Evolutionary conservation across 1,140 invertebrate species (phyloP).

Genomic region (Trissolcus basalis): DNA sequence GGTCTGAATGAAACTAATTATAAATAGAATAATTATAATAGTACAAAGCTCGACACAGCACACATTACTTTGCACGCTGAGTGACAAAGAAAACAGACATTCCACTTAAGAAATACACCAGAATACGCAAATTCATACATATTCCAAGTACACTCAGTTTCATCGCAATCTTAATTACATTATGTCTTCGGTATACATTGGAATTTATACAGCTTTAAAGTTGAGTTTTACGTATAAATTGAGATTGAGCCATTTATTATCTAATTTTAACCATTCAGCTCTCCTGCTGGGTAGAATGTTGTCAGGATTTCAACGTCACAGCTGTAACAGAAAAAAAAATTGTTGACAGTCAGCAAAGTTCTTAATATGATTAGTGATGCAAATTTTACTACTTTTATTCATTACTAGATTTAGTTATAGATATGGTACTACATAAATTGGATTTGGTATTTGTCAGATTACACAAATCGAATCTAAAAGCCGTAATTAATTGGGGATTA

Average conservation of each 20-base stretch:
- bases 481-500: conserved; percentile 32
- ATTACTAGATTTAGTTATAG: conserved; percentile 7
- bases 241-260: conserved; percentile 52
- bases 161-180: conserved; percentile 45
- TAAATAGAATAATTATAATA: conserved; percentile 46
- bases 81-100: conserved; percentile 49
- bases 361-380: no score
- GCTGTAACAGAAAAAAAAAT: conserved; percentile 22
- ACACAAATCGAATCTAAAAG: conserved; percentile 36
- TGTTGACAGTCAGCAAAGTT: no score
- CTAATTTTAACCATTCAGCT: conserved; percentile 46
- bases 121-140: conserved; percentile 46
- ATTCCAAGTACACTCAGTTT: conserved; percentile 40
- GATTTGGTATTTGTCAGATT: conserved; percentile 27
- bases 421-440: conserved; percentile 11
- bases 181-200: conserved; percentile 54
- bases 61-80: conserved; percentile 38
- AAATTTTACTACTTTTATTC: no score
- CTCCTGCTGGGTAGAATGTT: conserved; percentile 34
- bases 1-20: conserved; percentile 42
- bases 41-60: conserved; percentile 43
- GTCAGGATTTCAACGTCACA: conserved; percentile 9
- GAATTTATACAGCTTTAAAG: conserved; percentile 45
- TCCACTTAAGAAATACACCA: conserved; percentile 37
- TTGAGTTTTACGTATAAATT: conserved; percentile 44